Percentiles rank a stretch among this genome's conserved stretches.
phyloP scores from a whole-genome alignment of 2,797 vertebrate genomes.

The Neopelma chrysocephalum region DNA sequence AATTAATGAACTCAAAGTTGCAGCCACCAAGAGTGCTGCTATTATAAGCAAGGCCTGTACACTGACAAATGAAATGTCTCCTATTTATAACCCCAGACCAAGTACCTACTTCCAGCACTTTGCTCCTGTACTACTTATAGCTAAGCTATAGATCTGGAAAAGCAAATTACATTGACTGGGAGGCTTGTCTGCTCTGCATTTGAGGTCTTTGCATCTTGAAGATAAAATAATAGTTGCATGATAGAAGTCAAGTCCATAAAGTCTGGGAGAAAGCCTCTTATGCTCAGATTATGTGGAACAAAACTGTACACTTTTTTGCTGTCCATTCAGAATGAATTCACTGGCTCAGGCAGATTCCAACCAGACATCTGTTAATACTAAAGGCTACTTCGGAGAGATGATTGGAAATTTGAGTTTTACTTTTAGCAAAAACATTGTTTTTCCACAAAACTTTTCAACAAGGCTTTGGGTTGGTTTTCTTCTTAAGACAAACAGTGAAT shows the following conservation, averaged over 20 bases:
- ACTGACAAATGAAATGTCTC: not conserved
- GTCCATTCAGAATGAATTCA: slow-evolving; percentile 1
- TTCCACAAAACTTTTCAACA: not conserved
- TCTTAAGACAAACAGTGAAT: not conserved
- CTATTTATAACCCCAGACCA: not conserved
- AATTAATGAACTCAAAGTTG: not conserved
- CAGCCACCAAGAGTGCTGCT: not conserved
- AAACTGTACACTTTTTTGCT: not conserved
- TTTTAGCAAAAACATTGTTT: not conserved
- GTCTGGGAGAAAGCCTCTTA: not conserved
- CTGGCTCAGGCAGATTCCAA: not conserved
- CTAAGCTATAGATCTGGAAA: slow-evolving; percentile 4
- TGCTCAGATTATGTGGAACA: not conserved
- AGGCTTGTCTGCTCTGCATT: not conserved
- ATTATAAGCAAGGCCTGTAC: not conserved
- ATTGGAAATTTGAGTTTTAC: slow-evolving; percentile 5
- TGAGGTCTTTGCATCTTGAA: not conserved
- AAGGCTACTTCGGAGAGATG: not conserved
- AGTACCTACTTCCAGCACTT: not conserved
- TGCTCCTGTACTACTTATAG: not conserved
- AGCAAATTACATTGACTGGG: not conserved
- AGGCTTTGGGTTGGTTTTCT: not conserved
- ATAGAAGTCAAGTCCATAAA: not conserved
- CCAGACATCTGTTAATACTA: slow-evolving; percentile 24
- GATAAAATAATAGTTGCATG: not conserved